phyloP scores from a whole-genome alignment of 2,888 invertebrate species.

The Gari tellinella region DNA sequence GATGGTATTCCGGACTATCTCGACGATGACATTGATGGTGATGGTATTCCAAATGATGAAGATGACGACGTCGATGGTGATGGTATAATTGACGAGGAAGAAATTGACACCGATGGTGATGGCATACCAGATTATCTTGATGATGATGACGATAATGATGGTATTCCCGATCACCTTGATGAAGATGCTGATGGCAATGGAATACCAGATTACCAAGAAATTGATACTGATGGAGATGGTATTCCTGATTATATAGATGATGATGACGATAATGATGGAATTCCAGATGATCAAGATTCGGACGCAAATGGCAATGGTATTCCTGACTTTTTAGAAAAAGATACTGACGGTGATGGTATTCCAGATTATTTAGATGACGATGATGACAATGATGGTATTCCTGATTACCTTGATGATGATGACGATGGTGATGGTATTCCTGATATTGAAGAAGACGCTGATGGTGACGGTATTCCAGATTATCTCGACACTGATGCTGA shows the following conservation, averaged over 20 bases:
- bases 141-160: conserved; percentile 75
- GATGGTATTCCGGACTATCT: conserved; percentile 73
- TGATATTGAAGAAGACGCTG: conserved; percentile 69
- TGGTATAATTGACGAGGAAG: conserved; percentile 71
- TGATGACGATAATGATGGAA: conserved; percentile 72
- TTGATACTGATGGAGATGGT: conserved; percentile 79
- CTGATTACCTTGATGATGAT: conserved; percentile 72
- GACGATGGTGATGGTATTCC: conserved; percentile 80
- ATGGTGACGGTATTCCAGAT: conserved; percentile 79
- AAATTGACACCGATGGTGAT: conserved; percentile 70
- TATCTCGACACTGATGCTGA: conserved; percentile 71
- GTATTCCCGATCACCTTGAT: conserved; percentile 75
- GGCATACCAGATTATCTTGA: conserved; percentile 80
- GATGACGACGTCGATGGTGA: conserved; percentile 77
- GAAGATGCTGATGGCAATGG: conserved; percentile 78
- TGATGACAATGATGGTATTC: conserved; percentile 72
- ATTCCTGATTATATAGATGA: conserved; percentile 74
- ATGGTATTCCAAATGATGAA: conserved; percentile 76
- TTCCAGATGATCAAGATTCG: conserved; percentile 66
- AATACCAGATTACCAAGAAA: conserved; percentile 62
- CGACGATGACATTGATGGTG: conserved; percentile 74
- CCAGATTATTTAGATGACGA: conserved; percentile 70
- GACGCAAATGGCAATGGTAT: conserved; percentile 66
- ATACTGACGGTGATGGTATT: conserved; percentile 78
- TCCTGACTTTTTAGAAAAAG: conserved; percentile 66